Evolutionary conservation across 2,888 invertebrate species (phyloP), one percentile per base, ranked within the genome.

Genomic region (Bursaphelenchus okinawaensis): DNA sequence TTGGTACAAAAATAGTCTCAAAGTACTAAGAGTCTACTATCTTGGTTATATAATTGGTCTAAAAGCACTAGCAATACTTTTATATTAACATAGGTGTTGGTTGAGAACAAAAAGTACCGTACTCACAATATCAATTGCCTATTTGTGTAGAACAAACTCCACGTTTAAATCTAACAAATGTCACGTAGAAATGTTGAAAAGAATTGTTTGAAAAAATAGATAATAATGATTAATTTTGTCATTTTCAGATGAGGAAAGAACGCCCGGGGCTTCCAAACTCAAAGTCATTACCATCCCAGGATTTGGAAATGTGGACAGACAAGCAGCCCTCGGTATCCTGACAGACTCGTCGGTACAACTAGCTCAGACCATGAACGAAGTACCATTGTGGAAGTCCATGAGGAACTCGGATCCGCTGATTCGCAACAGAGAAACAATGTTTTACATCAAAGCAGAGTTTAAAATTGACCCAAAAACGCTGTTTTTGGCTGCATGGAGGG

Each of bases 401-500:
- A 51, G 40, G 52, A 66, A 56, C 22, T 23, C 20, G 1, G 52
- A 58, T 40, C 69, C 69, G 27, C 23, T 64, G 52, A 69, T 71
- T 31, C 69, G 73, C 50, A 63, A 58, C 24, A 27, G 52, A 4
- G 72, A 70, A 23, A 23, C 54, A 7, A 73, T 70, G 24, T 78
- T 68, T 55, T 67, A 74, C 27, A 65, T 77, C n/a, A 58, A 67
- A n/a, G 65, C 72, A 8, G 67, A 69, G 7, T 74, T 77, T 57
- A 31, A 65, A 6, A 62, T 62, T 16, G 55, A 67, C 29, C 74
- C 75, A 20, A 24, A 66, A 7, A 66, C 66, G 1, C 66, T 77
- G 8, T 77, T 77, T 55, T 66, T 67, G 23, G 75, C 75, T 54
- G 71, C 71, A 8, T 77, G 77, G 77, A 72, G 73, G 29, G 72